Base-by-base conservation (phyloP, 2,888 invertebrate species). In the Drosophila longiperda region DNA sequence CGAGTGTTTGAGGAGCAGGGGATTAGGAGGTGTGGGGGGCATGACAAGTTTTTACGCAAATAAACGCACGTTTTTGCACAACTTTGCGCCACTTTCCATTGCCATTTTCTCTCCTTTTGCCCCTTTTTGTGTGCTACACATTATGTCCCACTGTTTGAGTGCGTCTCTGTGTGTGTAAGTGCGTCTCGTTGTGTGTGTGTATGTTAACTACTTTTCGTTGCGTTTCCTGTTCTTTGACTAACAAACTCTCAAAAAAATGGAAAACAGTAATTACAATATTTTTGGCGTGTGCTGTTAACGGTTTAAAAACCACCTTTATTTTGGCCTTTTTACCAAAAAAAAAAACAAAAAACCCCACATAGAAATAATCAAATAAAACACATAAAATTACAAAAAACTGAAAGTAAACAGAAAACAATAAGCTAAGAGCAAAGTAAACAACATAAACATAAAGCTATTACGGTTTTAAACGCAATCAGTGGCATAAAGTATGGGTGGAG, bases 201-300 rank as follows among this genome's bases (percentile, higher is more conserved):
- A 57, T 70, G 53, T 75, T 58, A 26, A 49, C 26, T 63, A 57
- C 15, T 73, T 55, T 59, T 54, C 45, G 66, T 49, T 58, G 36
- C 32, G 20, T 23, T 62, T 53, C 17, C 48, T 63, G 54, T 48
- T 61, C 17, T n/a, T 29, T 11, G 36, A 45, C 49, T 62, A 53
- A 48, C 58, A 73, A 72, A 73, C 76, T 75, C 72, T 49, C 57
- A 74, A 81, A 83, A 83, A 83, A 87, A 88, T 88, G 86, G 89
- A 87, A 86, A 89, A 87, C 81, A 87, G 89, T 84, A 87, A 87
- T 87, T 88, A 89, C 85, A 84, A 86, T 88, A 67, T 79, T 87
- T 87, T 87, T 81, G 61, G 57, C 52, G 54, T n/a, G 33, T 11
- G 54, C 55, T 59, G 57, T n/a, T 32, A 72, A 72, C 66, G 73